Evolutionary conservation across 2,797 vertebrate genomes (phyloP), one percentile per base, ranked within the genome.

Genomic region (Bradypus variegatus): DNA sequence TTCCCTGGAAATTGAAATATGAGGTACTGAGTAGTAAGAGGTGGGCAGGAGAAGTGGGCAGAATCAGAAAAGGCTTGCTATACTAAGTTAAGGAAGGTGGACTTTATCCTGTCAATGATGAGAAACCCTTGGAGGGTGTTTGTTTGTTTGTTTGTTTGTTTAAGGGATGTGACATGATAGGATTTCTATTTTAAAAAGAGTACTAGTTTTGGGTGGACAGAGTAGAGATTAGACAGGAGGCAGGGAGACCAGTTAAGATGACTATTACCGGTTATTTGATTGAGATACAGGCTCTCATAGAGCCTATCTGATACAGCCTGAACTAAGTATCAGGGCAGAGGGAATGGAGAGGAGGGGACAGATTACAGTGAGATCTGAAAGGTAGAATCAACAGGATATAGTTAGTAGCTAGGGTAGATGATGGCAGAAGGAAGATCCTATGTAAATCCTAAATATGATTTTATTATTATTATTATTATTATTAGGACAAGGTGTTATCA

Each of bases 141-240:
- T 58, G 58, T 58, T 58, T 11, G 19, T 58, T 18, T 58, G 19
- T 21, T 58, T 18, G 21, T 58, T 58, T 58, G 19, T 21, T 58
- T 62, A 21, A 58, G 69, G 38, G 45, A 6, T 83, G 31, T 87
- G 70, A 73, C 33, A 62, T 16, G 36, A 15, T 82, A 81, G 25
- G 18, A 86, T 91, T 90, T 92, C 55, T 94, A 33, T 76, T 92
- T 86, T 69, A 60, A 92, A 80, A 92, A 72, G 85, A 90, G 23
- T 15, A n/a, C 31, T 67, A 86, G 64, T 88, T 92, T 69, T 88
- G 21, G 50, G 25, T 79, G 21, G 67, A 60, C 70, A 85, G 36
- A n/a, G 31, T 76, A 31, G 92, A 94, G 69, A 4, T 85, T 80
- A 90, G 72, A 94, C 9, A 62, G 77, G n/a, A 94, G 77, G 15